phyloP scores from a whole-genome alignment of 2,888 invertebrate genomes.

The Amiota mariae region DNA sequence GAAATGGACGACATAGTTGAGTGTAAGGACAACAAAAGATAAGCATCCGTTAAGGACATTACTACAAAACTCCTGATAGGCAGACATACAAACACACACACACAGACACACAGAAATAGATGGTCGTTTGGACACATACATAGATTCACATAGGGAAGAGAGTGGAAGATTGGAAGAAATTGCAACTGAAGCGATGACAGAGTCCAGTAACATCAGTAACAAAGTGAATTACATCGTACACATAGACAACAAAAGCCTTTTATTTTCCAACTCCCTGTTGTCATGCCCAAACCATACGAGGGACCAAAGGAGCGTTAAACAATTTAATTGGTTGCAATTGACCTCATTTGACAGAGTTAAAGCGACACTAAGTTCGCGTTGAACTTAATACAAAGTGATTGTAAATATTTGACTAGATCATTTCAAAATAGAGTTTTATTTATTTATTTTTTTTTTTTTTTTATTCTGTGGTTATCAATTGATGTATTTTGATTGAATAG shows the following conservation, averaged over 20 bases:
- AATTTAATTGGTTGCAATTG: conserved; percentile 21
- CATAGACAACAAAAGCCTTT: conserved; percentile 14
- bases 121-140: too few species aligned
- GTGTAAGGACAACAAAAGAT: conserved; percentile 42
- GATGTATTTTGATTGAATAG: too few species aligned
- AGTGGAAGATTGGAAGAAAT: too few species aligned
- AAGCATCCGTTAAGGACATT: not conserved
- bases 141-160: too few species aligned
- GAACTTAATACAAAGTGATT: not conserved
- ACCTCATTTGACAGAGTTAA: conserved; percentile 12
- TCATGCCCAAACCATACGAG: too few species aligned
- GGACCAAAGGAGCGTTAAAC: not conserved
- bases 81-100: not conserved
- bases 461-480: not conserved
- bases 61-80: not conserved
- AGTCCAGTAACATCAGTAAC: conserved; percentile 2
- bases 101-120: too few species aligned
- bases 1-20: conserved; percentile 30
- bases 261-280: not conserved
- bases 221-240: conserved; percentile 24
- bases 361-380: not conserved
- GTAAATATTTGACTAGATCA: not conserved
- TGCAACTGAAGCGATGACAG: not conserved
- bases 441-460: too few species aligned
- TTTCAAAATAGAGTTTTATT: not conserved